Evolutionary conservation across 2,888 invertebrate genomes (phyloP).

Genomic region (Lasioglossum malachurum): DNA sequence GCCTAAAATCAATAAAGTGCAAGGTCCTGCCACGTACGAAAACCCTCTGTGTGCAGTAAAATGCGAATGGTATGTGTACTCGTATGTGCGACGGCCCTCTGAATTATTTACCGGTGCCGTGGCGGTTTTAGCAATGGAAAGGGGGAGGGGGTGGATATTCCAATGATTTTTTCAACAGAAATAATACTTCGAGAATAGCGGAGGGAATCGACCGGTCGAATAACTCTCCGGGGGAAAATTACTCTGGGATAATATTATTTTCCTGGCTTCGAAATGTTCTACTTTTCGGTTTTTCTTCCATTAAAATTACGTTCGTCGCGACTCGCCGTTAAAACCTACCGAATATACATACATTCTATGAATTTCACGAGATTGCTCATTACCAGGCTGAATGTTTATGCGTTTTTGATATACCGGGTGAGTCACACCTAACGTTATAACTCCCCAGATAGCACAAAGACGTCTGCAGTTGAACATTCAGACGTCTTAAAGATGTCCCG

Average conservation of each 20-base stretch:
- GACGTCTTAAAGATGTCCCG: no score
- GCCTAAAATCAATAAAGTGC: slow-evolving; percentile 77
- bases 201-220: background rate
- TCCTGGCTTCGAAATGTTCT: background rate
- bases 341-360: background rate
- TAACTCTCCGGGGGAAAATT: background rate
- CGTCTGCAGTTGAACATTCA: no score
- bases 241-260: background rate
- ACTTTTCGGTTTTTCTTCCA: background rate
- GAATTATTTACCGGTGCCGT: slow-evolving; percentile 34
- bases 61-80: slow-evolving; percentile 9
- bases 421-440: no score
- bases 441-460: no score
- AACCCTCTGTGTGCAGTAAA: slow-evolving; percentile 48
- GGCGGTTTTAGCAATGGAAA: background rate
- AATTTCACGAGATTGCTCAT: background rate
- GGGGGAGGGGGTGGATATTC: background rate
- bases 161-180: background rate
- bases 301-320: background rate
- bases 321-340: background rate
- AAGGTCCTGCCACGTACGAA: slow-evolving; percentile 66
- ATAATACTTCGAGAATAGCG: background rate
- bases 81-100: slow-evolving; percentile 23
- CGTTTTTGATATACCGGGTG: no score
- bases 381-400: background rate